These are phyloP conservation scores for Pseudochirops cupreus DNA, from an alignment of 2,797 vertebrate genomes.

Conservation along the genomic window DNA sequence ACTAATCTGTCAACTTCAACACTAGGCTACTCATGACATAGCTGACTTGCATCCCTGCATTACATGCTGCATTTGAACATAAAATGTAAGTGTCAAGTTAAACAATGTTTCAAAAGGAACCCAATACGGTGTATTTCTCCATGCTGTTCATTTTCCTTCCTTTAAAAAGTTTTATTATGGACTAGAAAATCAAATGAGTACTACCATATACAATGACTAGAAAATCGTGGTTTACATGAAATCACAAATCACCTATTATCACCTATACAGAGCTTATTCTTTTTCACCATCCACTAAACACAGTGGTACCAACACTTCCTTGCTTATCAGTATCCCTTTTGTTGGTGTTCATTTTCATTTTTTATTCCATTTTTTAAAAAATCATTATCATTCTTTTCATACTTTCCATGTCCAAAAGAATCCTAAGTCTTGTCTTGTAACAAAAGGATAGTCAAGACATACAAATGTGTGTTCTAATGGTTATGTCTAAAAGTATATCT, in stretches of 20 bases:
- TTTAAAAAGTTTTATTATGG: neutral
- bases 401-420: neutral
- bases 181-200: neutral
- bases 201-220: neutral
- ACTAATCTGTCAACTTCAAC: neutral
- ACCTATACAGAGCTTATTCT: neutral
- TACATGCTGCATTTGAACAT: neutral
- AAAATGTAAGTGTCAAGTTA: neutral
- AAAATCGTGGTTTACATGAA: neutral
- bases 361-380: neutral
- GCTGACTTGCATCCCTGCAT: neutral
- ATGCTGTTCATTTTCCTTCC: too few relatives aligned
- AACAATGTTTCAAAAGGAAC: neutral
- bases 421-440: neutral
- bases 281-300: neutral
- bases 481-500: neutral
- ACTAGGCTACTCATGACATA: neutral
- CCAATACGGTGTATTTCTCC: too few relatives aligned
- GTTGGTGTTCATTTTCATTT: neutral
- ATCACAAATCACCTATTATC: neutral
- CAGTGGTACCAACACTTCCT: neutral
- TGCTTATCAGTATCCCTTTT: too few relatives aligned
- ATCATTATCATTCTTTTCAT: neutral
- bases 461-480: neutral
- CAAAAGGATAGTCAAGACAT: neutral